Percentiles rank a stretch among this genome's conserved stretches.
Conservation (phyloP, 1,140 invertebrate genomes). For the Drosophila biarmipes region DNA sequence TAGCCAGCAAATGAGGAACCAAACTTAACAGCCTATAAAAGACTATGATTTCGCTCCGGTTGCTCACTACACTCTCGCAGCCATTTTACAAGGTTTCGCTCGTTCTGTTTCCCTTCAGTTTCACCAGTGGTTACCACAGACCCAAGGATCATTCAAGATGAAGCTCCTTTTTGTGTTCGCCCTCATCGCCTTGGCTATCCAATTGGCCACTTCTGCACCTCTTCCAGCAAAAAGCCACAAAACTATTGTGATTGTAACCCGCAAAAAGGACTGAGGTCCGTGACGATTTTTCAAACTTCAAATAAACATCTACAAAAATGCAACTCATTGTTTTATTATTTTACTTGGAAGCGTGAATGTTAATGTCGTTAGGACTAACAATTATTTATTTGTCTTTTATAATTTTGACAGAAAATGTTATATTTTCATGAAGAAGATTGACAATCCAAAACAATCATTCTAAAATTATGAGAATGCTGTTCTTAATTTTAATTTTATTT, state of each 20-base stretch:
- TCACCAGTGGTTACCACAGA: not conserved
- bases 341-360: no score
- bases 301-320: no score
- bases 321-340: no score
- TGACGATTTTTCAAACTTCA: no score
- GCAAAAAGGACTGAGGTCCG: not conserved
- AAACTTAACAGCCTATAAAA: not conserved
- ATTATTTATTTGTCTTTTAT: no score
- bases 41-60: not conserved
- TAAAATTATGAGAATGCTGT: no score
- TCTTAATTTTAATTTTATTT: no score
- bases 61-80: not conserved
- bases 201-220: not conserved
- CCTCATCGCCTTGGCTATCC: slow-evolving; percentile 1
- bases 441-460: no score
- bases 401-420: no score
- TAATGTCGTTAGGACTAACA: no score
- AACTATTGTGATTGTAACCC: not conserved
- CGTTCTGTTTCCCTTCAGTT: no score
- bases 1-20: not conserved
- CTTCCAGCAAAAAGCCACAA: not conserved
- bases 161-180: not conserved
- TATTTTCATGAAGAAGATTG: no score
- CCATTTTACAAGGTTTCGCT: not conserved
- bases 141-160: not conserved